Evolutionary conservation across 2,888 invertebrate species (phyloP), one percentile per base, ranked within the genome.

Genomic region (Drosophila algonquin): DNA sequence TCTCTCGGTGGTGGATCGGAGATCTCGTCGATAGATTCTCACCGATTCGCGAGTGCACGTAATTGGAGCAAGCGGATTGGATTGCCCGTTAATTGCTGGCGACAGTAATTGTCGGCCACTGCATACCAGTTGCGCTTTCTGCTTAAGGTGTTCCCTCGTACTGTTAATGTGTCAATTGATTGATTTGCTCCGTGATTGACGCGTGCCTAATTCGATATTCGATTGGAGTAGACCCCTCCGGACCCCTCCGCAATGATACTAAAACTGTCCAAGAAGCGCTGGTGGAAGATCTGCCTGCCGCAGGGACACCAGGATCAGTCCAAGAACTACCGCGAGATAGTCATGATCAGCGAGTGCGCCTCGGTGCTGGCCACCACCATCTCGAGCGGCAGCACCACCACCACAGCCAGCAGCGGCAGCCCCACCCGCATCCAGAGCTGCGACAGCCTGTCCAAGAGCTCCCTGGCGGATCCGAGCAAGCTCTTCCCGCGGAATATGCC

Each of bases 251-350:
- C 8, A 21, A 82, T 82, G 82, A 56, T 50, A 16, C 48, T 82
- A 51, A 79, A 89, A 63, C 75, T 88, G 30, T 50, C 83, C 94
- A 95, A 95, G 92, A 95, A 95, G 89, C 95, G 96, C 92, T 96
- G 96, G 96, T 96, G 96, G 96, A 95, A 96, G 91, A 96, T 96
- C 58, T 96, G 96, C 89, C 95, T 96, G 95, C 94, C 96, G 93
- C 95, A 96, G 46, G 44, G 52, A 8, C 87, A 85, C 85, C 68
- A 95, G 30, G 96, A 96, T 90, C 96, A 96, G 83, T 94, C 95
- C 83, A 96, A 96, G 86, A 95, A 96, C 92, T 96, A 96, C 92
- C 93, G 96, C 75, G 95, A 96, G 86, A 93, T 90, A 35, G 60
- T 81, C 10, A 56, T 79, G 59, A 68, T 72, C 76, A 80, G 72